A percentile compares a stretch with the other conserved stretches of the same genome.
phyloP scores from a whole-genome alignment of 2,113 vertebrate genomes.

The Gopherus evgoodei region DNA sequence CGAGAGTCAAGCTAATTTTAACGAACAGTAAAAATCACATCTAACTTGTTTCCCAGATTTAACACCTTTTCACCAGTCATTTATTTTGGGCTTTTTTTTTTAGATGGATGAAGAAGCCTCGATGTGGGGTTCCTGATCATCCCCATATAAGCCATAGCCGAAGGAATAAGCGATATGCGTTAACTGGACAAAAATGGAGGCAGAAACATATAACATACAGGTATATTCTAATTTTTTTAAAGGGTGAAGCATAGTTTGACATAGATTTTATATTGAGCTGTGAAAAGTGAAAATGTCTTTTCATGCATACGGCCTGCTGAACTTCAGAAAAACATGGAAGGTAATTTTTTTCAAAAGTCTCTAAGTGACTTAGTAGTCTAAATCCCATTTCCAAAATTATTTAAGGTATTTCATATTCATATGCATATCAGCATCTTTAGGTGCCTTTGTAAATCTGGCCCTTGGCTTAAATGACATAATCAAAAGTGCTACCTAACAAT shows the following conservation, averaged over 20 bases:
- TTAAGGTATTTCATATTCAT: no score
- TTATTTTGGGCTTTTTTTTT: neutral
- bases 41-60: neutral
- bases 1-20: neutral
- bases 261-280: neutral
- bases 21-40: neutral
- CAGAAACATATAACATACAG: constrained; percentile 98
- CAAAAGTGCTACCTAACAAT: accelerated
- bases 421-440: neutral
- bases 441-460: neutral
- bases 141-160: constrained; percentile 88
- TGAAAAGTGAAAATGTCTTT: neutral
- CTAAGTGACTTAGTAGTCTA: neutral
- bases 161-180: constrained; percentile 96
- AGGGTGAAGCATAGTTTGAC: neutral
- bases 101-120: constrained; percentile 98
- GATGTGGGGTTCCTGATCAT: constrained; percentile 95
- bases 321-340: neutral
- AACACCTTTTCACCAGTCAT: neutral
- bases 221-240: constrained; percentile 66
- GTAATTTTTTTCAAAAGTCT: neutral
- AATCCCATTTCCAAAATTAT: neutral
- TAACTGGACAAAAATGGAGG: constrained; percentile 97
- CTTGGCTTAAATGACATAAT: neutral
- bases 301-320: neutral